phyloP scores from a whole-genome alignment of 1,140 invertebrate species.

The Pogonomyrmex californicus region DNA sequence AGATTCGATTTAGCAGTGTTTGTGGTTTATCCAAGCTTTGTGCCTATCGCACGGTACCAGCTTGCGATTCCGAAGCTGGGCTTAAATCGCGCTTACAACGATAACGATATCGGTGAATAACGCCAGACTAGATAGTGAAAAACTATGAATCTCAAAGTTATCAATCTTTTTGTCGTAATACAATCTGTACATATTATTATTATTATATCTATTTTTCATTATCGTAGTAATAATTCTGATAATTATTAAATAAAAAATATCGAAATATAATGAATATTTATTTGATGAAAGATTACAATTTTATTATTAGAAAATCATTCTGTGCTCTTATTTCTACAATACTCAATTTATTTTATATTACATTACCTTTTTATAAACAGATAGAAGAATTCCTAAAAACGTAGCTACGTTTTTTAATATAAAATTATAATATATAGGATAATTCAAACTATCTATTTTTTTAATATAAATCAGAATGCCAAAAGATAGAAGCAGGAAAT shows the following conservation, averaged over 20 bases:
- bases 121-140: background rate
- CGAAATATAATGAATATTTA: background rate
- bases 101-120: background rate
- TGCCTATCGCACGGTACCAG: constrained; percentile 66
- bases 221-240: too few relatives aligned
- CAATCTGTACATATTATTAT: too few relatives aligned
- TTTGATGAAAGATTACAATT: constrained; percentile 41
- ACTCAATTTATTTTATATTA: background rate
- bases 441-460: constrained; percentile 33
- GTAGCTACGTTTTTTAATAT: background rate
- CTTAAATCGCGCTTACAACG: constrained; percentile 64
- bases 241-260: background rate
- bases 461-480: constrained; percentile 26
- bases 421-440: constrained; percentile 25
- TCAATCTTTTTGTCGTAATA: background rate
- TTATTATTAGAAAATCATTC: constrained; percentile 3
- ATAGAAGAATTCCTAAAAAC: background rate
- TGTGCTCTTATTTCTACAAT: background rate
- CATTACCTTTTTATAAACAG: background rate
- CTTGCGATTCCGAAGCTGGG: constrained; percentile 56
- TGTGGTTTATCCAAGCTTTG: constrained; percentile 74
- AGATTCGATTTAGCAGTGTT: constrained; percentile 73
- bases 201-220: too few relatives aligned
- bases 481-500: background rate
- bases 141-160: background rate